These are phyloP conservation scores for Colaptes auratus DNA, from an alignment of 2,113 vertebrate genomes.

Conservation along the genomic window DNA sequence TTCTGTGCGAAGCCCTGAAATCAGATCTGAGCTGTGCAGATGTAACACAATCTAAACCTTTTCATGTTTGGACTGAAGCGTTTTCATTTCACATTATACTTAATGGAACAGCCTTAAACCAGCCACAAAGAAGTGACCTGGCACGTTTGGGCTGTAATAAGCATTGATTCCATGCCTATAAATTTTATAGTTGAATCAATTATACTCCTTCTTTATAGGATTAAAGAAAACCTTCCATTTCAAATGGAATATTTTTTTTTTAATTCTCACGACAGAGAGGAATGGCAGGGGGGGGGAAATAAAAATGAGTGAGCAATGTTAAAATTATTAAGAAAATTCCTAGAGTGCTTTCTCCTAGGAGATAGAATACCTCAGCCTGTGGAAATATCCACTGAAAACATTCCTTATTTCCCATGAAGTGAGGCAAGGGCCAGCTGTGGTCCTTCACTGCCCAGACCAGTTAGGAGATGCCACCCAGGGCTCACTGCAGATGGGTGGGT, in stretches of 20 bases:
- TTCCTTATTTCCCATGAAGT: constrained; percentile 11
- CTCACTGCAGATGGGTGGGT: background rate
- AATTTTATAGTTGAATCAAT: constrained; percentile 74
- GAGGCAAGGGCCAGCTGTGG: background rate
- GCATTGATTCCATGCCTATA: constrained; percentile 67
- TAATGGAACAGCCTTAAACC: constrained; percentile 65
- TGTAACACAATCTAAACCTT: constrained; percentile 74
- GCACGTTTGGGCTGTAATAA: constrained; percentile 75
- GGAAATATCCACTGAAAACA: constrained; percentile 27
- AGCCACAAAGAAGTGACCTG: constrained; percentile 70
- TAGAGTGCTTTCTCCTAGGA: constrained; percentile 36
- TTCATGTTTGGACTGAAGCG: constrained; percentile 65
- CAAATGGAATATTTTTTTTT: constrained; percentile 41
- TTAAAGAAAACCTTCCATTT: constrained; percentile 67
- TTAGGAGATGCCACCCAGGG: background rate
- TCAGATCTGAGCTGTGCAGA: constrained; percentile 52
- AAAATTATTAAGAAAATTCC: constrained; percentile 55
- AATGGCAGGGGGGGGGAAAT: constrained; percentile 15
- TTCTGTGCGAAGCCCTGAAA: constrained; percentile 64
- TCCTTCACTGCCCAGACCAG: background rate
- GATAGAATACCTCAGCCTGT: background rate
- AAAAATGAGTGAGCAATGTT: constrained; percentile 39
- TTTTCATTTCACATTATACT: constrained; percentile 62
- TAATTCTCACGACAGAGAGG: constrained; percentile 4
- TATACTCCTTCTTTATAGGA: constrained; percentile 71